Evolutionary conservation across 1,140 invertebrate species (phyloP).

Genomic region (Gryon sp.): DNA sequence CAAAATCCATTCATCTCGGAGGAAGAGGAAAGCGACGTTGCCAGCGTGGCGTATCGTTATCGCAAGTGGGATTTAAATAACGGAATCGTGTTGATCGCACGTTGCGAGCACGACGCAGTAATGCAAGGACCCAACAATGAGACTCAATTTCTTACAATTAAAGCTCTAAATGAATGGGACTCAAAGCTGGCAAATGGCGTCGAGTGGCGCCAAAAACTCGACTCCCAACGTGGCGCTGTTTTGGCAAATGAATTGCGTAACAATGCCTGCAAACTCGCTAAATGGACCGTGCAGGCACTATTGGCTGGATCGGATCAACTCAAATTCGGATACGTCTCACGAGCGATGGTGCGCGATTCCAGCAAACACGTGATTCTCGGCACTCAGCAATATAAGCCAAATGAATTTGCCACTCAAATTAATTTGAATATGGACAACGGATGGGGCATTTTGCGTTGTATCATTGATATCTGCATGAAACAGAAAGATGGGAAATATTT

Average conservation of each 20-base stretch:
- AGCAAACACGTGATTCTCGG: slow-evolving; percentile 98
- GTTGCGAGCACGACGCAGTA: slow-evolving; percentile 98
- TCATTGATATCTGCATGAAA: slow-evolving; percentile 99
- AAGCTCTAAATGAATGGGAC: slow-evolving; percentile 99
- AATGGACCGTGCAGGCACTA: slow-evolving; percentile 99
- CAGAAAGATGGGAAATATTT: slow-evolving; percentile 98
- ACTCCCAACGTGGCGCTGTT: slow-evolving; percentile 98
- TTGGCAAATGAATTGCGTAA: slow-evolving; percentile 98
- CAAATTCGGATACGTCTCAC: slow-evolving; percentile 99
- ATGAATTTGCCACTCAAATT: slow-evolving; percentile 99
- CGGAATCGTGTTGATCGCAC: slow-evolving; percentile 92
- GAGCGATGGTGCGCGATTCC: slow-evolving; percentile 94
- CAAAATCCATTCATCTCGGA: slow-evolving; percentile 96
- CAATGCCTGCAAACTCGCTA: slow-evolving; percentile 99
- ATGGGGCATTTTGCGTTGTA: slow-evolving; percentile 99
- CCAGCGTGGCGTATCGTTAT: slow-evolving; percentile 97
- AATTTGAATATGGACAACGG: slow-evolving; percentile 99
- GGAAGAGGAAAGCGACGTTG: slow-evolving; percentile 95
- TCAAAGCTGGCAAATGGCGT: slow-evolving; percentile 96
- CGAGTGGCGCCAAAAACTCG: slow-evolving; percentile 98
- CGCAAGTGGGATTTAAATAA: slow-evolving; percentile 98
- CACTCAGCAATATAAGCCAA: slow-evolving; percentile 98
- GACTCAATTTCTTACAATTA: slow-evolving; percentile 96
- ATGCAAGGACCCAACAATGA: slow-evolving; percentile 95
- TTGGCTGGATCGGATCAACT: slow-evolving; percentile 98